Evolutionary conservation across 2,113 vertebrate species (phyloP).

Genomic region (Leptobrachium ailaonicum): DNA sequence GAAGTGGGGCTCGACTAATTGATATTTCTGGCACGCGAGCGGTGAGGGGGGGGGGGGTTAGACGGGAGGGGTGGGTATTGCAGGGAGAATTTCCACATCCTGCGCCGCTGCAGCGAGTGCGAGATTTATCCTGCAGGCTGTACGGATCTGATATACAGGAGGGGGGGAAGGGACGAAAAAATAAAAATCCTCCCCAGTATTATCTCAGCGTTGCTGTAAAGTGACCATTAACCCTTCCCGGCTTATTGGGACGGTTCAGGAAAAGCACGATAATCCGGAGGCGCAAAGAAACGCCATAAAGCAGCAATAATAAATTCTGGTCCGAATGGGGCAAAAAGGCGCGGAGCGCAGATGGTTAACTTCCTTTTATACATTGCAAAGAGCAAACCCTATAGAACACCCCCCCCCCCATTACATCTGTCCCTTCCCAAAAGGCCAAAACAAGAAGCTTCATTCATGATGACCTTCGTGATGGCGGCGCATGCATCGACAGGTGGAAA

Average conservation of each 20-base stretch:
- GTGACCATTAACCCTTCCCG: slow-evolving; percentile 10
- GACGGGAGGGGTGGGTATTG: background rate
- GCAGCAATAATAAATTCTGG: too few relatives aligned
- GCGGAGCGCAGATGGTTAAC: too few relatives aligned
- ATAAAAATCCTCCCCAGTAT: background rate
- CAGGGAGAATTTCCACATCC: slow-evolving; percentile 2
- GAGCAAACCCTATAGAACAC: too few relatives aligned
- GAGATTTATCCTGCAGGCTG: slow-evolving; percentile 7
- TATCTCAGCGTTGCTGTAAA: slow-evolving; percentile 4
- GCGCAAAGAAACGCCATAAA: too few relatives aligned
- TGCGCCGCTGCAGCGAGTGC: background rate
- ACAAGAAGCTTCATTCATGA: too few relatives aligned
- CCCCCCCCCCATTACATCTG: background rate
- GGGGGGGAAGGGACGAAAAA: too few relatives aligned
- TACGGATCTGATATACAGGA: background rate
- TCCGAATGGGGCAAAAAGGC: too few relatives aligned
- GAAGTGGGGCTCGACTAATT: slow-evolving; percentile 10
- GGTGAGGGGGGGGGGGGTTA: background rate
- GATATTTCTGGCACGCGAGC: slow-evolving; percentile 19
- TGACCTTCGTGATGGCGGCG: background rate
- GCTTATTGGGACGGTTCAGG: too few relatives aligned
- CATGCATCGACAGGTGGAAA: slow-evolving; percentile 26
- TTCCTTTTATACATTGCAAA: too few relatives aligned
- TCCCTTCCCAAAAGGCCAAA: background rate
- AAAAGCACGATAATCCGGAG: too few relatives aligned